Percentiles rank a stretch among this genome's conserved stretches.
Evolutionary conservation across 2,797 vertebrate genomes (phyloP).

Genomic region (Denticeps clupeoides): DNA sequence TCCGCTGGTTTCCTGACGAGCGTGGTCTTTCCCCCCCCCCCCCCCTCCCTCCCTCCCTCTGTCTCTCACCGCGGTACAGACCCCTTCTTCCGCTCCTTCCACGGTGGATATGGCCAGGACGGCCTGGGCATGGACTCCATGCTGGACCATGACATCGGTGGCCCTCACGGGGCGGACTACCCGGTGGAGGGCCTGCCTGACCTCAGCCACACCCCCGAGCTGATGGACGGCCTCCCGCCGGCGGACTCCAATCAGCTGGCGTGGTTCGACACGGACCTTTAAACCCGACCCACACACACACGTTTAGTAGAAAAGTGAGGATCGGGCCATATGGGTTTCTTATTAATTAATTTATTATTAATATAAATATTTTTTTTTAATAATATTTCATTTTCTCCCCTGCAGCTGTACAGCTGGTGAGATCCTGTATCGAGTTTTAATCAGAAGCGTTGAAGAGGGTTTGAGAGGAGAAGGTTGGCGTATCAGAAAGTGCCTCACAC

Average conservation of each 20-base stretch:
- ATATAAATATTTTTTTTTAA: not conserved
- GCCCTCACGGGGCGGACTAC: constrained; percentile 90
- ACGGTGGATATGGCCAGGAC: constrained; percentile 89
- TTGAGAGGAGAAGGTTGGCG: constrained; percentile 65
- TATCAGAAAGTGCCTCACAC: constrained; percentile 99
- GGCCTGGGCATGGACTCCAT: constrained; percentile 90
- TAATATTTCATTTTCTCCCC: constrained; percentile 32
- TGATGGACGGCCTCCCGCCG: constrained; percentile 91
- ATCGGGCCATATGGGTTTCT: not conserved
- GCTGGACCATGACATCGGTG: constrained; percentile 91
- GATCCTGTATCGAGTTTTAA: constrained; percentile 83
- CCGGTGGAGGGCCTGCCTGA: constrained; percentile 93
- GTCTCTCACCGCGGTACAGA: too few species aligned
- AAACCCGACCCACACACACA: constrained; percentile 37
- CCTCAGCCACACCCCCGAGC: constrained; percentile 94
- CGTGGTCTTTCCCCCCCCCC: not conserved
- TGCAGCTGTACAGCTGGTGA: constrained; percentile 80
- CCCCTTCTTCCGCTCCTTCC: constrained; percentile 84
- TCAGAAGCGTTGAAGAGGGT: constrained; percentile 80
- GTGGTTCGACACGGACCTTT: constrained; percentile 99
- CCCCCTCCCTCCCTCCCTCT: not conserved
- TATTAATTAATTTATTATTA: too few species aligned
- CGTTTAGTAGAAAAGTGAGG: not conserved
- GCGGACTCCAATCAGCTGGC: constrained; percentile 97
- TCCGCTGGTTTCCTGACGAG: not conserved